phyloP scores from a whole-genome alignment of 2,113 vertebrate genomes.

The Trinectes maculatus region DNA sequence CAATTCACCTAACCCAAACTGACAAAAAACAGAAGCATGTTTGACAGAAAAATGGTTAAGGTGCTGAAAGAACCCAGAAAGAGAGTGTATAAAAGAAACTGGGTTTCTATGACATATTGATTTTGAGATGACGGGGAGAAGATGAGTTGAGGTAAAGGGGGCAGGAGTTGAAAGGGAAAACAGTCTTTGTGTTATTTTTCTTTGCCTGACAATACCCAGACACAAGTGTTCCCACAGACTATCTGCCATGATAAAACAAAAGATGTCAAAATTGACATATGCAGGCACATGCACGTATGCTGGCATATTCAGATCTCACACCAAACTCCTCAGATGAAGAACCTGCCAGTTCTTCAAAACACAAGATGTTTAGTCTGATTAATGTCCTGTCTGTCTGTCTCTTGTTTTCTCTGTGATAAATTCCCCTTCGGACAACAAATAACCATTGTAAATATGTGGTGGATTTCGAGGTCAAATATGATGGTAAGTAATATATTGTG shows the following conservation, averaged over 20 bases:
- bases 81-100: conserved; percentile 2
- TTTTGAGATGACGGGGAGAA: conserved; percentile 8
- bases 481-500: neutral
- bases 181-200: conserved; percentile 24
- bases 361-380: conserved; percentile 11
- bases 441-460: neutral
- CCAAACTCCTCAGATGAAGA: conserved; percentile 11
- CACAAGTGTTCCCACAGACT: conserved; percentile 9
- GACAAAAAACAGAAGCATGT: conserved; percentile 3
- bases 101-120: conserved; percentile 29
- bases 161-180: conserved; percentile 1
- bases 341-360: conserved; percentile 20
- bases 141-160: conserved; percentile 3
- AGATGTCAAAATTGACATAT: conserved; percentile 9
- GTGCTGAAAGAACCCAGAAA: conserved; percentile 9
- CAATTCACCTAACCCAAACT: neutral
- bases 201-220: conserved; percentile 24
- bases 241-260: conserved; percentile 30
- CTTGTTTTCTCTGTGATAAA: neutral
- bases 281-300: neutral
- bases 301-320: neutral
- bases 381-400: conserved; percentile 8
- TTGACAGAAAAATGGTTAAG: neutral
- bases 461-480: neutral
- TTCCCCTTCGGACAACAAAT: neutral